Percentiles rank a stretch among this genome's conserved stretches.
Conservation (phyloP, 2,888 invertebrate genomes). For the Caenorhabditis panamensis region DNA sequence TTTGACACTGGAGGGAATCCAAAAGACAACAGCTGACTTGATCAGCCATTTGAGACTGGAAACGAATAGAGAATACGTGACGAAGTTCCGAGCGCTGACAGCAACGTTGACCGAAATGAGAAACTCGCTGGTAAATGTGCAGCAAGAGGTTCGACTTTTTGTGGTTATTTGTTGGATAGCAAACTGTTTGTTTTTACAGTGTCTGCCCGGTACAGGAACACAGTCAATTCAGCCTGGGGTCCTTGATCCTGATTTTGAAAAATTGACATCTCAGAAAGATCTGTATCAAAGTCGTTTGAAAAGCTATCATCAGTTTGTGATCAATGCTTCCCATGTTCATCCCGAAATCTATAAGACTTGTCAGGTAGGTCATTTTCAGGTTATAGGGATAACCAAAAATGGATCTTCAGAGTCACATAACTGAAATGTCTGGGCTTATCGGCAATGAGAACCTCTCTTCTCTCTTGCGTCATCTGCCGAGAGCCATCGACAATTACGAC, state of each 20-base stretch:
- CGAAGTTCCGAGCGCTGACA: background rate
- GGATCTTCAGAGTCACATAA: background rate
- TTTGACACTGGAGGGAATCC: background rate
- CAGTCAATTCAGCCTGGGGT: background rate
- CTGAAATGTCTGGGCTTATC: background rate
- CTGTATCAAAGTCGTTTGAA: background rate
- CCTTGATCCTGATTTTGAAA: background rate
- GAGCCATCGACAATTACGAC: constrained; percentile 1
- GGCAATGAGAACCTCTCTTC: background rate
- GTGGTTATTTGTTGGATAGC: too few species aligned
- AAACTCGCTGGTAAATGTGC: background rate
- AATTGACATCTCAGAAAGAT: background rate
- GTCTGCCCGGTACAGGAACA: background rate
- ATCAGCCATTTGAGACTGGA: background rate
- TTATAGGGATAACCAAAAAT: too few species aligned
- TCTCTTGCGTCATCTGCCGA: background rate
- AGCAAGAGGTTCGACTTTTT: background rate
- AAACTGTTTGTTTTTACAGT: too few species aligned
- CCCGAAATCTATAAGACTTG: too few species aligned
- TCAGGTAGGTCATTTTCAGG: too few species aligned
- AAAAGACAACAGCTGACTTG: background rate
- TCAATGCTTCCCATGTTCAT: background rate
- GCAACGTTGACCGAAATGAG: background rate
- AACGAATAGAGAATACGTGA: background rate
- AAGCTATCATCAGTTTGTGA: background rate